These are phyloP conservation scores for Podargus strigoides DNA, from an alignment of 2,797 vertebrate genomes.

Conservation along the genomic window DNA sequence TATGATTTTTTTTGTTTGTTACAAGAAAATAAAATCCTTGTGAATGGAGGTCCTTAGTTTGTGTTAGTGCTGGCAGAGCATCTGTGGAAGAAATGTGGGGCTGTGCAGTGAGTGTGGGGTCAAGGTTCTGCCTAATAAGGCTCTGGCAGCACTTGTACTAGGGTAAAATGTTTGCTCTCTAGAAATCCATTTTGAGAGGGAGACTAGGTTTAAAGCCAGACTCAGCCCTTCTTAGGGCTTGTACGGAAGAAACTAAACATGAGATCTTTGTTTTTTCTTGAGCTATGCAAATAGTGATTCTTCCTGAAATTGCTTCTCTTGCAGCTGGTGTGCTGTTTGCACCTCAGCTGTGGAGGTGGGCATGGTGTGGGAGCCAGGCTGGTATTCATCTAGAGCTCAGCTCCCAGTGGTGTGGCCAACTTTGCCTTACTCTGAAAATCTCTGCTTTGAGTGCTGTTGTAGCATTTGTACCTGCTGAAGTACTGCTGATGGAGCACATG, in stretches of 20 bases:
- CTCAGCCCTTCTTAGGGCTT: background rate
- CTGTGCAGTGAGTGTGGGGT: background rate
- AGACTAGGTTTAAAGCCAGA: background rate
- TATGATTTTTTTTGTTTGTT: slow-evolving; percentile 32
- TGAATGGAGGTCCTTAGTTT: background rate
- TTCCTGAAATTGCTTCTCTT: background rate
- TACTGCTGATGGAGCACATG: background rate
- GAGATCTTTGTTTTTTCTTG: background rate
- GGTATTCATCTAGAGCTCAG: background rate
- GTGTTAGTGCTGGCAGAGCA: background rate
- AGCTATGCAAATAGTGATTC: background rate
- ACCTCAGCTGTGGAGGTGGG: background rate
- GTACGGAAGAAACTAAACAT: background rate
- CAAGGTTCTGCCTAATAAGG: background rate
- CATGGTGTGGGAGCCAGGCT: background rate
- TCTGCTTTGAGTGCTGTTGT: background rate
- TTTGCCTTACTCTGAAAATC: background rate
- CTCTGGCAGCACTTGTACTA: background rate
- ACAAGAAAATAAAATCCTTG: slow-evolving; percentile 60
- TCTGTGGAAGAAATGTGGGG: background rate
- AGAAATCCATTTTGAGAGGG: background rate
- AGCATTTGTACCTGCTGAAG: background rate
- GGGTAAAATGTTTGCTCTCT: background rate
- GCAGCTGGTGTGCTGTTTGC: background rate
- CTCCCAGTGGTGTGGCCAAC: background rate